Evolutionary conservation across 2,113 vertebrate species (phyloP).

Genomic region (Dicrurus megarhynchus): DNA sequence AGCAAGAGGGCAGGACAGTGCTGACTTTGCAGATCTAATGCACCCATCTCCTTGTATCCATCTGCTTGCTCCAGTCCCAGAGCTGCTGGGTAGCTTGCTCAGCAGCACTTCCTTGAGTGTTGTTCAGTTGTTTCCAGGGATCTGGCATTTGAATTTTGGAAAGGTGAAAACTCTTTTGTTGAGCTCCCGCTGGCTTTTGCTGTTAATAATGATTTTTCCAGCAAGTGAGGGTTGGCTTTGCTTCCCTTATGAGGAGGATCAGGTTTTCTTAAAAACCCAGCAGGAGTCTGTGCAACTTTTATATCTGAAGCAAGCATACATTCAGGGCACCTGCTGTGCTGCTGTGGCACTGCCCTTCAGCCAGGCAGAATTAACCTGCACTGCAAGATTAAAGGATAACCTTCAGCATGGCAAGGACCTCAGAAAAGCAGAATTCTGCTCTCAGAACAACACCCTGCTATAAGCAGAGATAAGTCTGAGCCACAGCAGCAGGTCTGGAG

Average conservation of each 20-base stretch:
- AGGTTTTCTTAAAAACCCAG: background rate
- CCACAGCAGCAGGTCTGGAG: background rate
- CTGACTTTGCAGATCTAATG: background rate
- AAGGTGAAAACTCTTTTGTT: background rate
- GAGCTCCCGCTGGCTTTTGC: background rate
- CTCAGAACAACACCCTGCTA: background rate
- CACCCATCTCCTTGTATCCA: background rate
- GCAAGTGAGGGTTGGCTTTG: background rate
- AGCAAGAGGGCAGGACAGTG: background rate
- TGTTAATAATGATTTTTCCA: background rate
- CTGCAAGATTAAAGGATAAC: background rate
- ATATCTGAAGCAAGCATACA: background rate
- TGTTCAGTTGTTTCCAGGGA: background rate
- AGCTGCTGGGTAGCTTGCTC: background rate
- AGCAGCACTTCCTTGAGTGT: background rate
- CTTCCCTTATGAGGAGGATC: background rate
- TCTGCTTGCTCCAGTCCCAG: background rate
- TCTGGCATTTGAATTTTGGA: background rate
- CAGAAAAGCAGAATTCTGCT: background rate
- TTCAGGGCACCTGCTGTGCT: background rate
- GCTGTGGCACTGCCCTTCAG: background rate
- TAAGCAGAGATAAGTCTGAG: background rate
- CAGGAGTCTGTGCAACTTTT: background rate
- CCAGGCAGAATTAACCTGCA: background rate
- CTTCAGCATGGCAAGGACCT: rapidly evolving